Evolutionary conservation across 2,113 vertebrate genomes (phyloP).

Genomic region (human): GRCh38 chr18:5157001-5157500

Average conservation of each 20-base stretch:
- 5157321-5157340: background rate
- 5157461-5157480: background rate
- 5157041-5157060: background rate
- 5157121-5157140: background rate
- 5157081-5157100: background rate
- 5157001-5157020: background rate
- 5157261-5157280: background rate
- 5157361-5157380: background rate
- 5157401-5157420: background rate
- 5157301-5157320: background rate
- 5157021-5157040: background rate
- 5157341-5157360: too few relatives aligned
- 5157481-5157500: background rate
- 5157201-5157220: background rate
- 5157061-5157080: background rate
- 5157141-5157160: background rate
- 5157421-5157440: background rate
- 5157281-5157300: background rate
- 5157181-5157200: background rate
- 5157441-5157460: background rate
- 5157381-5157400: background rate
- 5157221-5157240: rapidly evolving
- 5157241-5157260: background rate
- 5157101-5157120: background rate
- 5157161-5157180: background rate